A percentile compares a stretch with the other conserved stretches of the same genome.
Evolutionary conservation across 2,113 vertebrate species (phyloP).

Genomic region (Pollimyrus isidori): DNA sequence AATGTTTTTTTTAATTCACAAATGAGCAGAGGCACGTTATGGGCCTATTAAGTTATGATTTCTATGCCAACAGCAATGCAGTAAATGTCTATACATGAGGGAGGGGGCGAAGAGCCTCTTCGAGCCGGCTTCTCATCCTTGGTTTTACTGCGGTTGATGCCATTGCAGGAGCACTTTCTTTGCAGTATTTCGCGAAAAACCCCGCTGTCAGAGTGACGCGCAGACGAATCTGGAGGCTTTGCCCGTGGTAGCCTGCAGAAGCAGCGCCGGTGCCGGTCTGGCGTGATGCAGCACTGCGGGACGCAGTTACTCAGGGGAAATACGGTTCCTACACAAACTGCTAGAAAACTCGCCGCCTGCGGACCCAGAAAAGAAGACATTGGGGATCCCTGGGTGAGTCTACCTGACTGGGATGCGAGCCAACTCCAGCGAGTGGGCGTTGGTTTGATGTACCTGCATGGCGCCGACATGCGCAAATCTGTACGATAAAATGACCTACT

Average conservation of each 20-base stretch:
- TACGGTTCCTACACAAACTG: not conserved
- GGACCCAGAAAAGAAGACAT: not conserved
- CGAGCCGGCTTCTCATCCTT: not conserved
- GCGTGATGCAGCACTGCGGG: conserved; percentile 13
- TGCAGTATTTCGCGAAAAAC: not conserved
- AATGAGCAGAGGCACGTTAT: not conserved
- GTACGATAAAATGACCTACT: not conserved
- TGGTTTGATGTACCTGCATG: not conserved
- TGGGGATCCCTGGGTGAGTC: not conserved
- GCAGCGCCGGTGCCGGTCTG: not conserved
- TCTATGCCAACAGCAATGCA: conserved; percentile 18
- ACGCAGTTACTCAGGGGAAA: not conserved
- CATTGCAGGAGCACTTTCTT: not conserved
- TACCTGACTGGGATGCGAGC: not conserved
- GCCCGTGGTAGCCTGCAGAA: not conserved
- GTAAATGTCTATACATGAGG: conserved; percentile 12
- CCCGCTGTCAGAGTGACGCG: not conserved
- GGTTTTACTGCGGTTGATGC: not conserved
- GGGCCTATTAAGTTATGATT: not conserved
- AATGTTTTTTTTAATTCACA: not conserved
- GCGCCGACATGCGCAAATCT: not conserved
- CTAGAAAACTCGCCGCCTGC: not conserved
- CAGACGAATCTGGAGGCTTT: not conserved
- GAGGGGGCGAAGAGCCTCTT: not conserved
- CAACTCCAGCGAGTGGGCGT: conserved; percentile 1